Conservation (phyloP, 2,113 vertebrate genomes). For the Xenopus laevis region DNA sequence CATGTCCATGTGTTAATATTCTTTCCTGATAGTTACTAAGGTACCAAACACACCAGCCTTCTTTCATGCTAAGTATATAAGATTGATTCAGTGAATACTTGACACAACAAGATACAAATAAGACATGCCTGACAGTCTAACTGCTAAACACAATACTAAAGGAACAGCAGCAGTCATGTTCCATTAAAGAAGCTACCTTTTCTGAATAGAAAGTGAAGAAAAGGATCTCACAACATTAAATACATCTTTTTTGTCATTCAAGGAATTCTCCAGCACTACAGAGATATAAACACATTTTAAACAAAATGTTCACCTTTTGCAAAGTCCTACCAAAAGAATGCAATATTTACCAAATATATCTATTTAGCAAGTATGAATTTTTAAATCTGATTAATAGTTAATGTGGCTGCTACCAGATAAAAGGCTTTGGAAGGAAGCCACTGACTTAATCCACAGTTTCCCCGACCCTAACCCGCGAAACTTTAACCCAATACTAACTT, state of each 20-base stretch:
- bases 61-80: background rate
- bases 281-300: no score
- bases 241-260: background rate
- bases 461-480: no score
- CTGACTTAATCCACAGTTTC: no score
- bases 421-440: no score
- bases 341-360: no score
- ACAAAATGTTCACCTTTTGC: no score
- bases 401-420: no score
- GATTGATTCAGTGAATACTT: conserved; percentile 42
- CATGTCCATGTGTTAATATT: no score
- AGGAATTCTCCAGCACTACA: background rate
- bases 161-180: conserved; percentile 16
- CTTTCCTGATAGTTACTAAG: background rate
- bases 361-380: no score
- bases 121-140: conserved; percentile 30
- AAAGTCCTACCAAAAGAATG: no score
- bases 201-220: background rate
- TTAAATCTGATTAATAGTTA: no score
- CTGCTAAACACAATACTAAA: conserved; percentile 19
- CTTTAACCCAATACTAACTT: no score
- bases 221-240: background rate
- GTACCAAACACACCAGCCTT: background rate
- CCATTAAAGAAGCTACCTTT: conserved; percentile 5
- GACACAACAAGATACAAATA: conserved; percentile 32